Base-by-base conservation (phyloP, 2,113 vertebrate species). In the Gallinago jamesoni region DNA sequence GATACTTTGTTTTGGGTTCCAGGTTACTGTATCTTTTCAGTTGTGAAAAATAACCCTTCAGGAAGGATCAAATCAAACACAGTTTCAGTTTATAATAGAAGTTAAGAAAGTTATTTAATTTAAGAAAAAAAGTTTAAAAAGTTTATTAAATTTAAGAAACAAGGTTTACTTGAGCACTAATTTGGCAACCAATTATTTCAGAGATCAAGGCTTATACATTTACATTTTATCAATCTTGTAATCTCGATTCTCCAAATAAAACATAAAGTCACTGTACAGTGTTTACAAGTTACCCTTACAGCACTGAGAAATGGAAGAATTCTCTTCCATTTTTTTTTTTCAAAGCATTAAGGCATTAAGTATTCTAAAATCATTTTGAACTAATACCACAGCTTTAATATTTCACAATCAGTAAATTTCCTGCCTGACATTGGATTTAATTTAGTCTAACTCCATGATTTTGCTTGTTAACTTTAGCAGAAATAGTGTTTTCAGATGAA, bases 381-480 rank as follows among this genome's bases (percentile, higher is more conserved):
- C 60, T 84, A 69, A 47, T 72, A 78, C 21, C 15, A 35, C 33
- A 41, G 48, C 35, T 86, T 78, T 53, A 68, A 48, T 95, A 72
- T 72, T 87, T 94, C 35, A 57, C 73, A 64, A 84, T 84, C 76
- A 57, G 37, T 91, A 33, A 72, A 87, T 72, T 78, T 82, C 18
- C 48, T 91, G 10, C 35, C 43, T 89, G 57, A 50, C 45, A n/a
- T 1, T 82, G 17, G 24, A 53, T 92, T 92, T 87, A 72, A 78
- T 95, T 94, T 87, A 90, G 88, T 48, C 21, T 59, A 56, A 37
- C 35, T 86, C 69, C 0, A 0, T 92, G 80, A 84, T 87, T 93
- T 94, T 77, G 17, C 75, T 85, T 94, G 63, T 93, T 96, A 96
- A 95, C 82, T 93, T 92, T 16, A 87, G 60, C 64, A 73, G 75